phyloP scores from a whole-genome alignment of 2,888 invertebrate species.

The Stomorhina lunata region DNA sequence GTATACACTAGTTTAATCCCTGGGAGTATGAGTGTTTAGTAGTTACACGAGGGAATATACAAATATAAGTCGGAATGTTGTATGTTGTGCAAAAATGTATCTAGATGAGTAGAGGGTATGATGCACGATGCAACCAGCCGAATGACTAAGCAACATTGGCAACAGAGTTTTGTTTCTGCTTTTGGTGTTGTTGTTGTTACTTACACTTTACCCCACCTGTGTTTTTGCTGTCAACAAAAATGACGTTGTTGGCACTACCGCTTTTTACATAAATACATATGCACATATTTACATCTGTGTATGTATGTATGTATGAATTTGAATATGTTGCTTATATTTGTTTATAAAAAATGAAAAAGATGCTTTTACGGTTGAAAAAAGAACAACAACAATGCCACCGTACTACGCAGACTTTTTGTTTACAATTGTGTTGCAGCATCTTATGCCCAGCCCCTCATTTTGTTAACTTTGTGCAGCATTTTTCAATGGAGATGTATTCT shows the following conservation, averaged over 20 bases:
- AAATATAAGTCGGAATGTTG: conserved; percentile 11
- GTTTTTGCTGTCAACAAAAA: neutral
- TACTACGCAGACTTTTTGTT: conserved; percentile 49
- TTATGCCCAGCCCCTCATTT: neutral
- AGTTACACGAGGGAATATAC: neutral
- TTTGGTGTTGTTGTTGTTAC: too few species aligned
- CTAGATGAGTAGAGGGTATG: too few species aligned
- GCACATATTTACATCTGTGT: conserved; percentile 2
- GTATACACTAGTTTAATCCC: too few species aligned
- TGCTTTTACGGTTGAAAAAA: conserved; percentile 47
- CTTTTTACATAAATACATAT: neutral
- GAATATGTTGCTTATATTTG: neutral
- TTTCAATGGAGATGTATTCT: too few species aligned
- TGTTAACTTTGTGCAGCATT: neutral
- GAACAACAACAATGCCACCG: conserved; percentile 17
- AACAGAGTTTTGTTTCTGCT: conserved; percentile 28
- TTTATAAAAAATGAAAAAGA: neutral
- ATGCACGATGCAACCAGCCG: conserved; percentile 2
- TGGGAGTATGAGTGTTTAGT: neutral
- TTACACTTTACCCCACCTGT: conserved; percentile 22
- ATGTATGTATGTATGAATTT: neutral
- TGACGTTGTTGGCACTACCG: conserved; percentile 10
- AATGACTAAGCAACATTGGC: conserved; percentile 46
- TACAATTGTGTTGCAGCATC: conserved; percentile 39
- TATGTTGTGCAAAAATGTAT: neutral